Percentiles rank a stretch among this genome's conserved stretches.
phyloP scores from a whole-genome alignment of 2,797 vertebrate species.

The Tiaroga cobitis region DNA sequence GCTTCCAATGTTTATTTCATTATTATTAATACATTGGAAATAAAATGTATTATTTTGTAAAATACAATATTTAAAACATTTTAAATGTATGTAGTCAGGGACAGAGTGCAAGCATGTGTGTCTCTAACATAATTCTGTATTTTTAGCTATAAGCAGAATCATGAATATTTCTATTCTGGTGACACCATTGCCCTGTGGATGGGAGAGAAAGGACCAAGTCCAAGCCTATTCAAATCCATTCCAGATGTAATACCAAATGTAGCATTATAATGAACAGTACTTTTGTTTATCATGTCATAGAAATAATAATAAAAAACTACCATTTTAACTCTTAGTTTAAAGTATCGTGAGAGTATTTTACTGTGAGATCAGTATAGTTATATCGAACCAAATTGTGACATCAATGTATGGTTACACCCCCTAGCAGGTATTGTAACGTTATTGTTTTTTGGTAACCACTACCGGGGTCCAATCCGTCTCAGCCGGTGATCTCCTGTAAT shows the following conservation, averaged over 20 bases:
- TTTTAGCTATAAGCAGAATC: neutral
- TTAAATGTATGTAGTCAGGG: no score
- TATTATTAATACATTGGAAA: neutral
- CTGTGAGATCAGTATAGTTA: neutral
- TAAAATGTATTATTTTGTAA: neutral
- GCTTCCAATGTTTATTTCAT: neutral
- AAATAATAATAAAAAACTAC: neutral
- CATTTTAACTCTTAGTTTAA: neutral
- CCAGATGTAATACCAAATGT: neutral
- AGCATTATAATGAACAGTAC: neutral
- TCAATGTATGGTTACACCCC: neutral
- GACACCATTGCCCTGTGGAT: neutral
- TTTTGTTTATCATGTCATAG: neutral
- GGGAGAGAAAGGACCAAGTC: neutral
- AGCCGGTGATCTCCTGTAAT: constrained; percentile 40
- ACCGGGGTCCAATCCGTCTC: constrained; percentile 42
- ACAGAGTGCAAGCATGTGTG: neutral
- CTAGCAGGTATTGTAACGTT: neutral
- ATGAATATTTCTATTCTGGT: neutral
- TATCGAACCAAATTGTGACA: neutral
- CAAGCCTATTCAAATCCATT: neutral
- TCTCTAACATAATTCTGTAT: neutral
- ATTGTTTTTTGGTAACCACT: constrained; percentile 3
- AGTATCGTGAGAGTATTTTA: neutral
- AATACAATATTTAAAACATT: neutral